Evolutionary conservation across 2,797 vertebrate species (phyloP).

Genomic region (Phoxinus dragarum): DNA sequence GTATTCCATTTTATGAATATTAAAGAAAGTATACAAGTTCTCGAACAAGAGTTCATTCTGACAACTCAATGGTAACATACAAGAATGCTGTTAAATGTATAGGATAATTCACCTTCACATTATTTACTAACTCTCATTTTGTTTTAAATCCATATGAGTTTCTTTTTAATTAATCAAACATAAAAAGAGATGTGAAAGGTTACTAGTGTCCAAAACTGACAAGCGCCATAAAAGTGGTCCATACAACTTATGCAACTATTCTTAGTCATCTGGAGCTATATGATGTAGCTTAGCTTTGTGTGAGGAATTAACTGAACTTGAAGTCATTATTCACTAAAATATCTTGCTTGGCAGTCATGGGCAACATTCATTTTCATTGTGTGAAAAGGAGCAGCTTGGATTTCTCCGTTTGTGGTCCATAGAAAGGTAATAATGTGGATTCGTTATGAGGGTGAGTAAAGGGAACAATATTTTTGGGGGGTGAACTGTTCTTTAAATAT

Average conservation of each 20-base stretch:
- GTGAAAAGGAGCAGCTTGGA: background rate
- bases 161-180: background rate
- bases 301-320: background rate
- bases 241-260: background rate
- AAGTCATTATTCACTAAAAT: background rate
- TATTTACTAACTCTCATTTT: background rate
- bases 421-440: background rate
- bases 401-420: background rate
- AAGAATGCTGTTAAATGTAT: background rate
- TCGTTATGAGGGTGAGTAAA: background rate
- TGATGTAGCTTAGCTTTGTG: background rate
- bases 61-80: background rate
- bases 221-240: background rate
- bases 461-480: background rate
- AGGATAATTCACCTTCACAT: background rate
- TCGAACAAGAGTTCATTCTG: background rate
- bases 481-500: background rate
- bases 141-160: background rate
- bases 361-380: background rate
- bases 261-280: background rate
- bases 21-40: slow-evolving; percentile 70
- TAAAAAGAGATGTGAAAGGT: background rate
- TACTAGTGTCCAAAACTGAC: background rate
- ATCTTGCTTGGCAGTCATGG: no score
- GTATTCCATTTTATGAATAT: slow-evolving; percentile 75